A percentile compares a stretch with the other conserved stretches of the same genome.
These are phyloP conservation scores for Cylloceria caligata DNA, from an alignment of 2,888 invertebrate genomes.

Conservation along the genomic window DNA sequence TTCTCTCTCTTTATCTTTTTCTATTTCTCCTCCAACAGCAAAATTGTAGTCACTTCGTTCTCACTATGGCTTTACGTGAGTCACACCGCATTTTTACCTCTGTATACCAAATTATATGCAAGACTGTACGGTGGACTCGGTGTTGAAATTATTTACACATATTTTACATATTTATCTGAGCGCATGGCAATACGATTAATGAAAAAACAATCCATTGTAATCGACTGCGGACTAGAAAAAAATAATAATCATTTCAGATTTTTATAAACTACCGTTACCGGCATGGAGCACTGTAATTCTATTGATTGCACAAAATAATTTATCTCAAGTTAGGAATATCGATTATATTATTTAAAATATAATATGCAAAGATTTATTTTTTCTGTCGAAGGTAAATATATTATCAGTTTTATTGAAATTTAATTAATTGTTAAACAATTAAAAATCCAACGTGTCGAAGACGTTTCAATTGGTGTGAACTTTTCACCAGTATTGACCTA, in stretches of 20 bases:
- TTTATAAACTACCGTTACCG: background rate
- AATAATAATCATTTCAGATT: constrained; percentile 1
- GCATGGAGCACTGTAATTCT: background rate
- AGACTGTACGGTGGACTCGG: background rate
- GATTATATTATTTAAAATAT: background rate
- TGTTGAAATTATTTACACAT: background rate
- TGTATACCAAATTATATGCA: constrained; percentile 5
- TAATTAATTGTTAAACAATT: no score
- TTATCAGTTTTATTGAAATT: background rate
- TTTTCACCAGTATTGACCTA: no score
- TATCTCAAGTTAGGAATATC: background rate
- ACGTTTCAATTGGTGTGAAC: no score
- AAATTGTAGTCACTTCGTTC: constrained; percentile 2
- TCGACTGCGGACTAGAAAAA: background rate
- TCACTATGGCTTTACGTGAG: constrained; percentile 36
- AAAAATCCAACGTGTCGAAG: no score
- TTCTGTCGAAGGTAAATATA: background rate
- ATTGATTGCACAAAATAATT: background rate
- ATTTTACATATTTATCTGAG: constrained; percentile 22
- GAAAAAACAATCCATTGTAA: constrained; percentile 5
- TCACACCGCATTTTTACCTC: background rate
- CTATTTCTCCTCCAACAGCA: background rate
- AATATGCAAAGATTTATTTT: background rate
- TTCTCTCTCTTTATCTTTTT: background rate
- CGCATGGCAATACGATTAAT: background rate